Evolutionary conservation across 2,113 vertebrate genomes (phyloP), one percentile per base, ranked within the genome.

Genomic region (Microtus richardsoni): DNA sequence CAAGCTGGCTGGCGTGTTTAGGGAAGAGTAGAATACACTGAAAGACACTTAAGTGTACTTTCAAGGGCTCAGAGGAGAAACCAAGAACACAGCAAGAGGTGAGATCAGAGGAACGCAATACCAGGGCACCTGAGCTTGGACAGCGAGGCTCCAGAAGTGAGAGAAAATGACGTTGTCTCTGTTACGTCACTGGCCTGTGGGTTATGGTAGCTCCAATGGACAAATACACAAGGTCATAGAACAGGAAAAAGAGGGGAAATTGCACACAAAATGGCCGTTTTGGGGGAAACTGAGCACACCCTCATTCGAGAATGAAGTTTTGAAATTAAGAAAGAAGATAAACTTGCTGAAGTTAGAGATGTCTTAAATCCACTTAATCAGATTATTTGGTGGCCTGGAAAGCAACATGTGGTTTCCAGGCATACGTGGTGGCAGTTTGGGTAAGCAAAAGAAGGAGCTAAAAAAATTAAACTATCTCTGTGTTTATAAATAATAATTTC

Each of bases 261-360:
- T 82, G 7, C 33, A 93, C 26, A 83, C 3, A 44, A 36, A 90
- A 49, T 0, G 47, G 5, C 70, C 39, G 54, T 26, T 26, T 95
- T 75, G 70, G 24, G 26, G 78, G 44, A 64, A 47, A 93, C 33
- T 28, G 91, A 82, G 41, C 3, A 47, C 5, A 41, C 74, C 9
- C 36, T 71, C 92, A 12, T 79, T 88, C 21, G 30, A 90, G 70
- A 90, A 89, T 90, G 47, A 21, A 71, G 24, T 88, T 84, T 94
- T 90, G 75, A 91, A 86, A 68, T 77, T 70, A 71, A 82, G 36
- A 88, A n/a, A 66, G 71, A 54, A 74, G 28, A 87, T 58, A 60
- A 93, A 33, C 54, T 28, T 41, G n/a, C 24, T 82, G 54, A 82
- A 41, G 30, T 41, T 13, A 54, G 71, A 54, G 77, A 36, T 80